Evolutionary conservation across 2,888 invertebrate genomes (phyloP).

Genomic region (Tetheella fluctuosa): DNA sequence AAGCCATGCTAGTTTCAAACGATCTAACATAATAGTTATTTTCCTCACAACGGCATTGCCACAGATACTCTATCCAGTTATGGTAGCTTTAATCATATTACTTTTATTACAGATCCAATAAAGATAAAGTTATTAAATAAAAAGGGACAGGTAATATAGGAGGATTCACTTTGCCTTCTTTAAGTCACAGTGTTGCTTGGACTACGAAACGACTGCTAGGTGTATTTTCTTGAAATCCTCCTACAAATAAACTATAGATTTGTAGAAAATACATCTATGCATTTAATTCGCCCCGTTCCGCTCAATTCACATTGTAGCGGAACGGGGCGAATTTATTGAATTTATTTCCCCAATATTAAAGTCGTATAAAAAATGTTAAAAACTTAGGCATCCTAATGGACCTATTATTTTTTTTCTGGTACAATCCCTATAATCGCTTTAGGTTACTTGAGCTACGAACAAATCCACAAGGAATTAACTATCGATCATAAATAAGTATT

Average conservation of each 20-base stretch:
- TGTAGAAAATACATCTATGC: too few relatives aligned
- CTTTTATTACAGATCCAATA: not conserved
- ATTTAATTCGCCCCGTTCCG: too few relatives aligned
- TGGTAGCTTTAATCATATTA: not conserved
- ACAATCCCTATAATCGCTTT: not conserved
- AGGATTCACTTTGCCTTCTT: not conserved
- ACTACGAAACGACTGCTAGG: not conserved
- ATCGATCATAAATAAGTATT: not conserved
- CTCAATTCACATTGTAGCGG: too few relatives aligned
- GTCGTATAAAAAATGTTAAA: too few relatives aligned
- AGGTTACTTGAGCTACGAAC: not conserved
- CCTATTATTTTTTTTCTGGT: not conserved
- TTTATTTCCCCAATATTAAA: too few relatives aligned
- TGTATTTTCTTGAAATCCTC: not conserved
- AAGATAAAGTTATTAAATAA: not conserved
- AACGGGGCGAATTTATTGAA: too few relatives aligned
- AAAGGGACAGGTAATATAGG: not conserved
- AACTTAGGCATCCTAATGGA: too few relatives aligned
- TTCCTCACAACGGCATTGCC: not conserved
- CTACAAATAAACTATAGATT: too few relatives aligned
- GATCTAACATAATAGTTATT: not conserved
- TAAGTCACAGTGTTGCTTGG: not conserved
- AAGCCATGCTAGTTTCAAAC: not conserved
- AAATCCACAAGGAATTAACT: not conserved
- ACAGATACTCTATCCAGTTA: not conserved